Base-by-base conservation (phyloP, 2,113 vertebrate genomes). In the Ardeotis arabs region DNA sequence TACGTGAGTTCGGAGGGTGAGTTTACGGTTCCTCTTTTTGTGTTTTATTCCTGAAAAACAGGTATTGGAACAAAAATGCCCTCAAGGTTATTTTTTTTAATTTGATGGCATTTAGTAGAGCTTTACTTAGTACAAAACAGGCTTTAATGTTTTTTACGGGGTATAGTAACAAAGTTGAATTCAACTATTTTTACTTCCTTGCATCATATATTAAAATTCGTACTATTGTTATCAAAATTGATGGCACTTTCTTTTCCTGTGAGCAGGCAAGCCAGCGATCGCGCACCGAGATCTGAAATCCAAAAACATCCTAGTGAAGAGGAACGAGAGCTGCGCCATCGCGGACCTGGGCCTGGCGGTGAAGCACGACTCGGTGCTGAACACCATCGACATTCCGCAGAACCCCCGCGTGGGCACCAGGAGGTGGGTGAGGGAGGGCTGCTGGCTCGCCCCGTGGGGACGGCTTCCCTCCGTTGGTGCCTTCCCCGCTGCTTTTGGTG, bases 201-300 rank as follows among this genome's bases (percentile, higher is more conserved):
- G 37, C 39, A 67, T 2, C 0, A 13, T 14, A 1, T 1, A 2
- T 73, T 53, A 28, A 45, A 45, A 19, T 7, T 15, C 8, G 1
- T 23, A 0, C 33, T 9, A 25, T 3, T 22, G 25, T 35, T 63
- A 7, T 0, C 33, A 16, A 29, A 49, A 7, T 0, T 9, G 47
- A 22, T 1, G 15, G 14, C 0, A 2, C 47, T 35, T 72, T 50
- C 33, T 63, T 49, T 27, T 33, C 3, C 95, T 60, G 82, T 18
- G 93, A 44, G 2, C 95, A 99, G 99, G 99, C 79, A 99, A 99
- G 95, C 99, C 99, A 15, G 99, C 99, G 6, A 99, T 99, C 18
- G 99, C 99, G 19, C 99, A 99, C 97, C 98, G 99, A 91, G 99
- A 99, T n/a, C 98, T 99, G 76, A 99, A 99, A 84, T 99, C 99